These are phyloP conservation scores for Rhincodon typus DNA, from an alignment of 2,797 vertebrate species.

Conservation along the genomic window DNA sequence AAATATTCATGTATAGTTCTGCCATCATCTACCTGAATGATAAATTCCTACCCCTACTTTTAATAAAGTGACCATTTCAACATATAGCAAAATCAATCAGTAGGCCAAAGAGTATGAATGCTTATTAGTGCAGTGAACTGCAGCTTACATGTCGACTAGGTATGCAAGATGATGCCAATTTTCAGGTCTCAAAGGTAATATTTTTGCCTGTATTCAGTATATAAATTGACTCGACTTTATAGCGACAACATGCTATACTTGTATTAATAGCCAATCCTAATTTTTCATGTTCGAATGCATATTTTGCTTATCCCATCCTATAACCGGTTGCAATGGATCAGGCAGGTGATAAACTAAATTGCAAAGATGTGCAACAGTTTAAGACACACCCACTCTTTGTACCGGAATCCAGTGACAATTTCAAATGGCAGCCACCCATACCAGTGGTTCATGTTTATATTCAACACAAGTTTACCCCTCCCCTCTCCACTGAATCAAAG, in stretches of 20 bases:
- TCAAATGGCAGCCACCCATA: not conserved
- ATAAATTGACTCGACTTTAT: too few relatives aligned
- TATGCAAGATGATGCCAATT: not conserved
- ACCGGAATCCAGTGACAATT: not conserved
- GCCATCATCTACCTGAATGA: not conserved
- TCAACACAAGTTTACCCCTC: not conserved
- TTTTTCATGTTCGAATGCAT: not conserved
- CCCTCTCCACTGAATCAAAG: too few relatives aligned
- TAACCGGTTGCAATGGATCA: not conserved
- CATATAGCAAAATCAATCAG: not conserved
- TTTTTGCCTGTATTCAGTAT: too few relatives aligned
- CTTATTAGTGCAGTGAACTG: not conserved
- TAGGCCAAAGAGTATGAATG: not conserved
- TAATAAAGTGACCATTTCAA: not conserved
- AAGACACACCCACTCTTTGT: not conserved
- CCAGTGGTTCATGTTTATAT: not conserved
- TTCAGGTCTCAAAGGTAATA: not conserved
- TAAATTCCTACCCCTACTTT: not conserved
- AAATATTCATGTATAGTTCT: not conserved
- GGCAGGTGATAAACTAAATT: not conserved
- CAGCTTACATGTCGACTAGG: not conserved
- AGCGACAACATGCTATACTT: not conserved
- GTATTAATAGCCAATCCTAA: not conserved
- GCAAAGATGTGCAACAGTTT: not conserved
- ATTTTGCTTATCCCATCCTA: too few relatives aligned